Percentiles rank a stretch among this genome's conserved stretches.
Conservation (phyloP, 2,888 invertebrate species). For the Amblyjoppa proteus region DNA sequence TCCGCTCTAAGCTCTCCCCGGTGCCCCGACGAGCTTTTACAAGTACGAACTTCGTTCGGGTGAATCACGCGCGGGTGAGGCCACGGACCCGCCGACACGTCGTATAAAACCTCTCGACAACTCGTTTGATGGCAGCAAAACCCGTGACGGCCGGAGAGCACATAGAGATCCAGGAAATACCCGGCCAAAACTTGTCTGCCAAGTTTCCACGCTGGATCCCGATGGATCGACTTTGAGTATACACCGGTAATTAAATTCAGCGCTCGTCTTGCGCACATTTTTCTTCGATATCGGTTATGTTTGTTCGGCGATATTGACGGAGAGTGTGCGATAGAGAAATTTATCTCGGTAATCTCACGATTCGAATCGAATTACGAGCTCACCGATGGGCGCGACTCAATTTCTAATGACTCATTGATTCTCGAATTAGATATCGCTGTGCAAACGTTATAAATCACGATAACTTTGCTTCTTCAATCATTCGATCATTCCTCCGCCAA, state of each 20-base stretch:
- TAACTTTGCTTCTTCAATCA: neutral
- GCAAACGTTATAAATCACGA: neutral
- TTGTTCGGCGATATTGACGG: neutral
- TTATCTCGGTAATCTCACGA: neutral
- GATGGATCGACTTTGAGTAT: neutral
- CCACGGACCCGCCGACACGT: constrained; percentile 44
- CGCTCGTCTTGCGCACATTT: neutral
- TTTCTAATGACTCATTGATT: constrained; percentile 40
- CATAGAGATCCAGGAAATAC: constrained; percentile 18
- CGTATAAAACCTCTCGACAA: constrained; percentile 37
- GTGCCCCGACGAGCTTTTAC: constrained; percentile 15
- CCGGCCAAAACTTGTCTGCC: constrained; percentile 16
- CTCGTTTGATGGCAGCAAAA: constrained; percentile 35
- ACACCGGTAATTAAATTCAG: constrained; percentile 7
- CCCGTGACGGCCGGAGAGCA: neutral
- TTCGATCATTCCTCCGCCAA: neutral
- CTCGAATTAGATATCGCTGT: constrained; percentile 7
- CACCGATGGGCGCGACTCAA: neutral
- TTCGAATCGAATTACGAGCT: neutral
- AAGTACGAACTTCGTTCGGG: constrained; percentile 35
- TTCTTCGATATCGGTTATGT: constrained; percentile 3
- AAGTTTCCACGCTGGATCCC: constrained; percentile 21
- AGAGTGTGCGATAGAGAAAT: neutral
- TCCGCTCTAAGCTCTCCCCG: neutral
- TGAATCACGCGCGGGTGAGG: constrained; percentile 38